These are phyloP conservation scores for Pygathrix nemaeus DNA, from an alignment of 2,113 vertebrate genomes.

Conservation along the genomic window DNA sequence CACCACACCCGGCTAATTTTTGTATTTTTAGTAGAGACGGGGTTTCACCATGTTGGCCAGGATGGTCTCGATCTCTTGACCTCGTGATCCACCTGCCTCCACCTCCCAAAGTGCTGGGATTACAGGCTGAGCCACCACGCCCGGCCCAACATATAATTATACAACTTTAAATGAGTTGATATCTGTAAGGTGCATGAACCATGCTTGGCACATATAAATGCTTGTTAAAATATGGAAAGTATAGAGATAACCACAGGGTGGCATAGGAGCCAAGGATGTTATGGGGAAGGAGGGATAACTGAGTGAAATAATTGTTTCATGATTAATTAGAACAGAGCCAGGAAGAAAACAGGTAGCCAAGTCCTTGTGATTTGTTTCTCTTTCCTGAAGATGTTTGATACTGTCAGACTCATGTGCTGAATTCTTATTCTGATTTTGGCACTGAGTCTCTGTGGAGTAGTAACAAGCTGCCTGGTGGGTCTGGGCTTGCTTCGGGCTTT, in stretches of 20 bases:
- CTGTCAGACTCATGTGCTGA: not conserved
- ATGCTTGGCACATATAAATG: not conserved
- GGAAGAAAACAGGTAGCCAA: not conserved
- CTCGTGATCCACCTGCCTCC: no score
- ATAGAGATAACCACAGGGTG: not conserved
- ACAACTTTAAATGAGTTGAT: not conserved
- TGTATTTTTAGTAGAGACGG: no score
- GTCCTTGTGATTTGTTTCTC: conserved; percentile 1
- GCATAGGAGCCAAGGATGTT: not conserved
- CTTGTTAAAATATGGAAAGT: not conserved
- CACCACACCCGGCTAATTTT: no score
- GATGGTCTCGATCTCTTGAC: no score
- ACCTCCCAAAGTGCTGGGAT: no score
- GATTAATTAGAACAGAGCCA: conserved; percentile 7
- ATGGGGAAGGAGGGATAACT: not conserved
- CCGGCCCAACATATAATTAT: not conserved
- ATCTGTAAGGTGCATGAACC: not conserved
- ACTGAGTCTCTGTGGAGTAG: not conserved
- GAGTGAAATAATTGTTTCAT: not conserved
- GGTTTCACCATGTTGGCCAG: no score
- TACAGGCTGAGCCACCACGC: no score
- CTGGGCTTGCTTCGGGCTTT: conserved; percentile 18
- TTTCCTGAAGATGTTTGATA: conserved; percentile 1
- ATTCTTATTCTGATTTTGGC: not conserved
- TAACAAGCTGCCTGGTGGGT: not conserved